phyloP scores from a whole-genome alignment of 1,140 invertebrate species.

The Trachymyrmex septentrionalis region DNA sequence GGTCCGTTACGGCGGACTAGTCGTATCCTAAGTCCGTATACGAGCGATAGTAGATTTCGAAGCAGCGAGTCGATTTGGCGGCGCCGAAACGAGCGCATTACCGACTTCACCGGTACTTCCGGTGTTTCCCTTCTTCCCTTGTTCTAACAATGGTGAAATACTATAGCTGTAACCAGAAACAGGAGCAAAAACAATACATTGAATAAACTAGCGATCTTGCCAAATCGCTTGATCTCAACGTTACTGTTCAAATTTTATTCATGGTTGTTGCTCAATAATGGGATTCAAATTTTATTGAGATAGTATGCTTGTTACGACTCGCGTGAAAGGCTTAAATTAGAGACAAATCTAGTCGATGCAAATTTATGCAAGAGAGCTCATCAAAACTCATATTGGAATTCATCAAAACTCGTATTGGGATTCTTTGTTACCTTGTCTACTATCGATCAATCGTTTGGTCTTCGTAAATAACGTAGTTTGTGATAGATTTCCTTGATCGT shows the following conservation, averaged over 20 bases:
- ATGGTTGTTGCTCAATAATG: constrained; percentile 19
- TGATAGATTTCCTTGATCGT: constrained; percentile 93
- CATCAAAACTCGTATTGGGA: constrained; percentile 88
- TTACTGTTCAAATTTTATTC: constrained; percentile 51
- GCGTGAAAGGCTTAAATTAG: background rate
- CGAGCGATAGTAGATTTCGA: constrained; percentile 50
- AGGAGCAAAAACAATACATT: constrained; percentile 44
- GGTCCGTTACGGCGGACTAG: constrained; percentile 20
- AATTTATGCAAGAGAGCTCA: constrained; percentile 44
- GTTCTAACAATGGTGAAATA: constrained; percentile 43
- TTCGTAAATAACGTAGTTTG: constrained; percentile 89
- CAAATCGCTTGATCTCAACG: constrained; percentile 57
- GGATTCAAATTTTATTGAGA: background rate
- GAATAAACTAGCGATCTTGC: constrained; percentile 50
- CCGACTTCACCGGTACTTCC: constrained; percentile 60
- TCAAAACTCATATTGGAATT: constrained; percentile 92
- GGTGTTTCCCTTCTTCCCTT: constrained; percentile 46
- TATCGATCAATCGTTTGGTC: constrained; percentile 93
- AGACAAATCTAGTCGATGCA: background rate
- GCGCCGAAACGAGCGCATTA: constrained; percentile 67
- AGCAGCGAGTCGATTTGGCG: constrained; percentile 72
- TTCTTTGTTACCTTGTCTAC: constrained; percentile 93
- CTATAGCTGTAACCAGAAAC: constrained; percentile 35
- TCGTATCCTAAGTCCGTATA: constrained; percentile 39
- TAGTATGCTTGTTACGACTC: background rate